A percentile compares a stretch with the other conserved stretches of the same genome.
Evolutionary conservation across 1,140 invertebrate species (phyloP).

Genomic region (Lutraria rhynchaena): DNA sequence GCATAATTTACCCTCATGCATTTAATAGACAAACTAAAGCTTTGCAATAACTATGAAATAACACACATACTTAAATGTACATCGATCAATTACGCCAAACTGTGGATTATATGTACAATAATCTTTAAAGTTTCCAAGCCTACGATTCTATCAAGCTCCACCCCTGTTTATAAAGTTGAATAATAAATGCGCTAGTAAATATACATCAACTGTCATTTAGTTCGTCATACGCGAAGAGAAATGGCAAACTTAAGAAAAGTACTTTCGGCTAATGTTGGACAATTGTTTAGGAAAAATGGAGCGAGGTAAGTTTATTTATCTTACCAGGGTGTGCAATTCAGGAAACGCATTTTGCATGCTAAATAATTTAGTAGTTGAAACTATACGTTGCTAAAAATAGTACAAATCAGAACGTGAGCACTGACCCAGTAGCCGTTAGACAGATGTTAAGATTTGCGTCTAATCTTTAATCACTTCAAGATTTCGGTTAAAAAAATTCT

Average conservation of each 20-base stretch:
- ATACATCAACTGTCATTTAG: too few species aligned
- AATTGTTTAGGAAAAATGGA: not conserved
- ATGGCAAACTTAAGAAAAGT: slow-evolving; percentile 18
- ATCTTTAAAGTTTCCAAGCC: too few species aligned
- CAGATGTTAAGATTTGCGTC: not conserved
- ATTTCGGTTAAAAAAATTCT: not conserved
- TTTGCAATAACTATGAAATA: too few species aligned
- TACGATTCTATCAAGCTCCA: too few species aligned
- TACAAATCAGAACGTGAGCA: not conserved
- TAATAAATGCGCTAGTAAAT: too few species aligned
- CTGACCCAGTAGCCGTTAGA: not conserved
- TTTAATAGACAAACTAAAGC: too few species aligned
- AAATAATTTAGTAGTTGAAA: not conserved
- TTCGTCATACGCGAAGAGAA: too few species aligned
- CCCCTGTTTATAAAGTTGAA: too few species aligned
- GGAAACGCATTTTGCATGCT: not conserved
- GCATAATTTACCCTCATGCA: too few species aligned
- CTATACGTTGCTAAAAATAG: not conserved
- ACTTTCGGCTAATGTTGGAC: not conserved
- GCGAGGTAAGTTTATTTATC: slow-evolving; percentile 2
- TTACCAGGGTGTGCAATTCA: not conserved
- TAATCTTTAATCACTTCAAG: not conserved
- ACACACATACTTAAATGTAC: too few species aligned
- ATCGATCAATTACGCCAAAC: too few species aligned
- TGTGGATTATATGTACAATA: too few species aligned